These are phyloP conservation scores for Acromyrmex echinatior DNA, from an alignment of 1,140 invertebrate genomes.

Conservation along the genomic window DNA sequence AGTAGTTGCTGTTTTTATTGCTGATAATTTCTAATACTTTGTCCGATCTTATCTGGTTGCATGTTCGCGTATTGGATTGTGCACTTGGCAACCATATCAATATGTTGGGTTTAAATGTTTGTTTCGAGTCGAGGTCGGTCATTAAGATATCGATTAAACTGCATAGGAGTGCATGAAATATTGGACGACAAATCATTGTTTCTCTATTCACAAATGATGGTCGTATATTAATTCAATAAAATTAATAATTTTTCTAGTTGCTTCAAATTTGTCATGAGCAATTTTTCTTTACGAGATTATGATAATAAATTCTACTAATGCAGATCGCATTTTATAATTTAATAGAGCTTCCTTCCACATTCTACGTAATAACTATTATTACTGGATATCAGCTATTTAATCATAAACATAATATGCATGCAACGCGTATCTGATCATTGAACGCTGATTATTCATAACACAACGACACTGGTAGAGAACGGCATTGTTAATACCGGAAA, in stretches of 20 bases:
- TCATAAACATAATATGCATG: background rate
- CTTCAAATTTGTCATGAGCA: background rate
- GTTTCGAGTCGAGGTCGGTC: slow-evolving; percentile 30
- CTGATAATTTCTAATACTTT: slow-evolving; percentile 58
- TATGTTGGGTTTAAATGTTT: slow-evolving; percentile 19
- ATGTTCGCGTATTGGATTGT: slow-evolving; percentile 25
- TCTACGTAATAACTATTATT: background rate
- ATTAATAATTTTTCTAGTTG: slow-evolving; percentile 19
- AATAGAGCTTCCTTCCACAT: slow-evolving; percentile 5
- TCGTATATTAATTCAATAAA: background rate
- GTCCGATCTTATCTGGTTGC: slow-evolving; percentile 51
- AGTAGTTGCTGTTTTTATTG: slow-evolving; percentile 36
- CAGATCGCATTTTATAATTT: background rate
- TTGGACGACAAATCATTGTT: background rate
- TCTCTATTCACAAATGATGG: background rate
- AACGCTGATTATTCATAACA: background rate
- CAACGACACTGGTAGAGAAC: background rate
- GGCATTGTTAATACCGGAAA: slow-evolving; percentile 18
- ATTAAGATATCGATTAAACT: slow-evolving; percentile 37
- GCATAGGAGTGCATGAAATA: background rate
- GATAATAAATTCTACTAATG: slow-evolving; percentile 4
- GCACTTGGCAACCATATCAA: slow-evolving; percentile 24
- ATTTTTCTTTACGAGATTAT: background rate
- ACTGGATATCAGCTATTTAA: background rate
- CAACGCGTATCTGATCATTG: background rate